A percentile compares a stretch with the other conserved stretches of the same genome.
Evolutionary conservation across 2,113 vertebrate genomes (phyloP).

Genomic region (Macroglossus sobrinus): DNA sequence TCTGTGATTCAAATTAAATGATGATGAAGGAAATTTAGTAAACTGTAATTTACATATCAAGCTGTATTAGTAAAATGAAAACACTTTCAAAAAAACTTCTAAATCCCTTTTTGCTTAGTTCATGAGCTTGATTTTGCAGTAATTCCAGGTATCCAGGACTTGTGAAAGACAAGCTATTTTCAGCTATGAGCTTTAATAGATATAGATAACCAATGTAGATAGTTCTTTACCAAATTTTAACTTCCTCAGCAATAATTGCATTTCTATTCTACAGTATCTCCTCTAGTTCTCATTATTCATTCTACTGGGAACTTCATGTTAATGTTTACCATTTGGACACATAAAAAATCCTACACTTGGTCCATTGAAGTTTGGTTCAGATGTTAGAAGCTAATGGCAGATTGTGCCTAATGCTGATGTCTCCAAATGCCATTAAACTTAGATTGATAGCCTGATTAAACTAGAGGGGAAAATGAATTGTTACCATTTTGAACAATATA

Average conservation of each 20-base stretch:
- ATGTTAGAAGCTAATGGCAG: neutral
- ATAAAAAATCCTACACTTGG: neutral
- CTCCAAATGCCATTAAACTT: neutral
- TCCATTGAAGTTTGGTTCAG: neutral
- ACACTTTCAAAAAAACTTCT: neutral
- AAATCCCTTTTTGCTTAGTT: neutral
- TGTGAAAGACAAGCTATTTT: neutral
- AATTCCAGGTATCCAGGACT: neutral
- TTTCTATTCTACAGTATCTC: neutral
- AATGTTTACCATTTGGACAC: neutral
- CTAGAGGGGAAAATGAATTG: neutral
- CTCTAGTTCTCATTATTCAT: neutral
- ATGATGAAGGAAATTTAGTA: neutral
- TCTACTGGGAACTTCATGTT: neutral
- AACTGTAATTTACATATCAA: neutral
- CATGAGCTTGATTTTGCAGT: neutral
- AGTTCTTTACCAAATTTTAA: neutral
- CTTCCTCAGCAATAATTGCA: neutral
- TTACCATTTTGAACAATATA: slow-evolving; percentile 44
- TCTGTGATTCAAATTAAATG: neutral
- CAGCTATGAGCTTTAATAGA: neutral
- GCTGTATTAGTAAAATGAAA: neutral
- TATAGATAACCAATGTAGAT: neutral
- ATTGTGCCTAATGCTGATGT: neutral
- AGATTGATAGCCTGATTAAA: neutral